These are phyloP conservation scores for Halocynthia aurantium DNA, from an alignment of 23 tunicate species.

Conservation along the genomic window DNA sequence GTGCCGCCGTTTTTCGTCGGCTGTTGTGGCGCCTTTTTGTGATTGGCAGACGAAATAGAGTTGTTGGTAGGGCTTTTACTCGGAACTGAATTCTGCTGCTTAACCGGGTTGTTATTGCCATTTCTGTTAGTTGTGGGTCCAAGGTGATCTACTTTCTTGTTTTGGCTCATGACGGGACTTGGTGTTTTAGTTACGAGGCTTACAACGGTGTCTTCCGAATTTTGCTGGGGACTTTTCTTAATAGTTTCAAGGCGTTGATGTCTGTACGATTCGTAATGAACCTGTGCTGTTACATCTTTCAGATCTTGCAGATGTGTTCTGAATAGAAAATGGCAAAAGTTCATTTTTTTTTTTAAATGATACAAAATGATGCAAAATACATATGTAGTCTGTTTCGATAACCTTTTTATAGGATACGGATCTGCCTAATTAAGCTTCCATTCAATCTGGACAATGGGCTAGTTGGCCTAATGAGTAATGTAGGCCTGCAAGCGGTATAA, in stretches of 20 bases:
- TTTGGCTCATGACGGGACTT: conserved; percentile 4
- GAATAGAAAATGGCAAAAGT: not conserved
- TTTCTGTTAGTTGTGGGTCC: conserved; percentile 1
- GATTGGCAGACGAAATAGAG: not conserved
- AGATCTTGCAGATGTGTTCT: conserved; percentile 95
- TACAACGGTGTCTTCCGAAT: conserved; percentile 23
- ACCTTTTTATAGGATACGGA: too few relatives aligned
- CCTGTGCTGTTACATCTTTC: conserved; percentile 89
- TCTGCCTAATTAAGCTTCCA: too few relatives aligned
- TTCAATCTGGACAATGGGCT: too few relatives aligned
- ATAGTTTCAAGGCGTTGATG: conserved; percentile 76
- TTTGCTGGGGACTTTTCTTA: conserved; percentile 46
- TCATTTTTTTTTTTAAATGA: too few relatives aligned
- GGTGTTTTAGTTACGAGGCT: conserved; percentile 21
- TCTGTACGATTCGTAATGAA: conserved; percentile 92
- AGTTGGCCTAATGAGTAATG: too few relatives aligned
- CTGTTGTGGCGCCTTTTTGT: conserved; percentile 10
- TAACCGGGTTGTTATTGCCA: not conserved
- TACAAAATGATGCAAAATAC: too few relatives aligned
- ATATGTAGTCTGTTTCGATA: too few relatives aligned
- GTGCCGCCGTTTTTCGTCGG: conserved; percentile 18
- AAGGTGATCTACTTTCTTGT: conserved; percentile 5
- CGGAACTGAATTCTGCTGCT: not conserved
- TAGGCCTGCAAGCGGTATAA: too few relatives aligned
- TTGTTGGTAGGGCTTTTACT: conserved; percentile 8